Percentiles rank a stretch among this genome's conserved stretches.
Evolutionary conservation across 2,113 vertebrate species (phyloP).

Genomic region (Silurus meridionalis): DNA sequence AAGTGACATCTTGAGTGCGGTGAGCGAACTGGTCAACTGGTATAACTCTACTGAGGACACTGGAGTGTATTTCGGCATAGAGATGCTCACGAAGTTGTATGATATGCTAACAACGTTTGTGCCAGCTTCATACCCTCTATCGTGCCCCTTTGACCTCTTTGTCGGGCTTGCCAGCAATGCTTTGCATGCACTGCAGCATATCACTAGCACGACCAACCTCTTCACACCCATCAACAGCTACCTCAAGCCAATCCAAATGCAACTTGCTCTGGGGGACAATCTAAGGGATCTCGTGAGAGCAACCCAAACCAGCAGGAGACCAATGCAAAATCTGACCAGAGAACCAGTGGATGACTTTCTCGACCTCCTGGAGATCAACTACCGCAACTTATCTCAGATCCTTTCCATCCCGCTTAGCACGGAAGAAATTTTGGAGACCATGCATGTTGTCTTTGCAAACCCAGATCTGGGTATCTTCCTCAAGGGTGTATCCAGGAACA

Average conservation of each 20-base stretch:
- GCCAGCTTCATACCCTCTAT: conserved; percentile 40
- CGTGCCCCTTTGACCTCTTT: conserved; percentile 42
- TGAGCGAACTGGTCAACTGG: conserved; percentile 60
- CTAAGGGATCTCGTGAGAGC: conserved; percentile 12
- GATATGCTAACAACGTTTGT: conserved; percentile 53
- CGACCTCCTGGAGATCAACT: conserved; percentile 68
- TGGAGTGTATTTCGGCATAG: conserved; percentile 63
- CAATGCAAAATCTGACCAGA: conserved; percentile 45
- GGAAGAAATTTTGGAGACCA: conserved; percentile 66
- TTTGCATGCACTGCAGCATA: conserved; percentile 57
- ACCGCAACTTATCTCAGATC: conserved; percentile 58
- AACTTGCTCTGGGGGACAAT: conserved; percentile 21
- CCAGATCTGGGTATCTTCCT: conserved; percentile 65
- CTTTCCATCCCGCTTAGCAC: conserved; percentile 53
- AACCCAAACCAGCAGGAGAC: conserved; percentile 3
- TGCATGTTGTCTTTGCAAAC: conserved; percentile 65
- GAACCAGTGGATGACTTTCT: conserved; percentile 67
- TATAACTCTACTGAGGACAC: conserved; percentile 53
- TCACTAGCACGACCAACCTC: conserved; percentile 46
- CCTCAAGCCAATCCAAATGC: background rate
- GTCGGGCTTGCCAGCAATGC: conserved; percentile 57
- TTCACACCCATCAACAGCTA: conserved; percentile 36
- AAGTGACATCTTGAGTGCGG: conserved; percentile 48
- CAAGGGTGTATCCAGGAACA: conserved; percentile 56
- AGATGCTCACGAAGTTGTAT: conserved; percentile 57